Evolutionary conservation across 2,888 invertebrate species (phyloP), one percentile per base, ranked within the genome.

Genomic region (Morpho deidamia): DNA sequence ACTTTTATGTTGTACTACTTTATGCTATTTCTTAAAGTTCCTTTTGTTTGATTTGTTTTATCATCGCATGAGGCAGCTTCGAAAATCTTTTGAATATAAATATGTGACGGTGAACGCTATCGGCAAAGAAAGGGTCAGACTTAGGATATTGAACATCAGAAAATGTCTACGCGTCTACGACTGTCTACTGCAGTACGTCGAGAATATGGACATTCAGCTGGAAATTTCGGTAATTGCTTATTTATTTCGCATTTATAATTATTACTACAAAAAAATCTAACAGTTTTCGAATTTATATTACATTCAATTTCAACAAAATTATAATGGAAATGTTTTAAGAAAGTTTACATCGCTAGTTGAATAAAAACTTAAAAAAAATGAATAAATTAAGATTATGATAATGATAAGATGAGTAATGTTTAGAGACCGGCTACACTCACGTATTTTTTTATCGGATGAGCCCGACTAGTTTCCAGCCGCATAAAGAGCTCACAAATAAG

Each of bases 61-160:
- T 8, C 41, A 50, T n/a, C 45, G 54, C 9, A 55, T 55, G 54
- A 45, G 35, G 35, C 14, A 37, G 7, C 8, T 55, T 5, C 37
- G 45, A 14, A 33, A 50, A 1, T 12, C 14, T 9, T 55, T 55
- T 37, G 45, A 42, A 9, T 11, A 40, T n/a, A 55, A 55, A 50
- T 42, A 33, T 10, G 9, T 34, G 0, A 23, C 34, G 14, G 7
- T 54, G 9, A 49, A 50, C 14, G 8, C 33, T 33, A 42, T 55
- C 5, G 50, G 54, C 9, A 45, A 37, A 2, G 41, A 50, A 3
- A 45, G 54, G 23, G 7, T 32, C 7, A 45, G 38, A 42, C 50
- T 44, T 7, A 55, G 44, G 37, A 45, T 55, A 34, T 11, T 45
- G n/a, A 50, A 46, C 35, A 42, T 55, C 14, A 55, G 23, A n/a